phyloP scores from a whole-genome alignment of 2,113 vertebrate genomes.

The Peromyscus maniculatus region DNA sequence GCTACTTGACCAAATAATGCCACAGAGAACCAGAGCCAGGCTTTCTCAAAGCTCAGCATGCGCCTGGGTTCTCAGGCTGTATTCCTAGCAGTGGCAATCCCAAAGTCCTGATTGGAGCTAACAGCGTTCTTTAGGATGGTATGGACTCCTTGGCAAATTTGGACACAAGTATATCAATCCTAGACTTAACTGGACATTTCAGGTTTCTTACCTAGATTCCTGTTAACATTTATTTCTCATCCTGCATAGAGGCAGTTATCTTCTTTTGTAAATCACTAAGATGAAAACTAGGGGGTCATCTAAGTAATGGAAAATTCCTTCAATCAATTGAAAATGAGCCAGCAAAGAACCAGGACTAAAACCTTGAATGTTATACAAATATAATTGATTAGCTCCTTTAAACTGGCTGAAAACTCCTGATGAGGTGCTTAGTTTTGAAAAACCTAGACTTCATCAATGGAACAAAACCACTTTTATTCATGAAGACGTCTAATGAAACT shows the following conservation, averaged over 20 bases:
- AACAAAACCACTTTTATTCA: conserved; percentile 7
- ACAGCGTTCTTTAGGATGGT: background rate
- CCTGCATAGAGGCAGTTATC: background rate
- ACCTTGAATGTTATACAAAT: background rate
- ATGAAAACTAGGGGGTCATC: conserved; percentile 7
- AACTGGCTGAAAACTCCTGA: background rate
- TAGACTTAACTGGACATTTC: conserved; percentile 37
- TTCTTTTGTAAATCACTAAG: conserved; percentile 44
- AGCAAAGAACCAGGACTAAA: background rate
- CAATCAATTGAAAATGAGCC: conserved; percentile 32
- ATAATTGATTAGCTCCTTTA: conserved; percentile 7
- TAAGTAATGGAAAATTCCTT: conserved; percentile 49
- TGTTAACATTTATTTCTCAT: conserved; percentile 52
- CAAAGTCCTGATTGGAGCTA: background rate
- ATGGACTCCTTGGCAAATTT: conserved; percentile 20
- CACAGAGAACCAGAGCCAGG: background rate
- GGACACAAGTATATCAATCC: background rate
- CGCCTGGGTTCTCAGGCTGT: background rate
- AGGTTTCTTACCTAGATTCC: conserved; percentile 34
- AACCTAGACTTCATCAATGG: background rate
- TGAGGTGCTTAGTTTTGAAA: background rate
- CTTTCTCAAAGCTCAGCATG: background rate
- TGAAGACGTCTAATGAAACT: background rate
- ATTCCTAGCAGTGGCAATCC: background rate
- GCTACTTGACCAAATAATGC: background rate